phyloP scores from a whole-genome alignment of 2,888 invertebrate genomes.

The Drosophila percnosoma region DNA sequence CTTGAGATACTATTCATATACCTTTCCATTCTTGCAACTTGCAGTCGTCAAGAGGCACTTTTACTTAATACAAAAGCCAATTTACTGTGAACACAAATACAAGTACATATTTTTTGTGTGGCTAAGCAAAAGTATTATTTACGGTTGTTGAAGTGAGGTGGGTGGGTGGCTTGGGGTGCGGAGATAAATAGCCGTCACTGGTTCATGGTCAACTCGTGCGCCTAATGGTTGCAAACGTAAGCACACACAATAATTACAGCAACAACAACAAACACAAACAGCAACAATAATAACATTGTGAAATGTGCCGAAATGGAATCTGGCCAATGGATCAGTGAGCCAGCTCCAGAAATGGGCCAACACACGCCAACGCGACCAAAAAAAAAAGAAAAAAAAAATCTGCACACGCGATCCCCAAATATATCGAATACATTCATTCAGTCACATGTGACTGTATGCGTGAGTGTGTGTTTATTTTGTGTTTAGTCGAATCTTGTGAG shows the following conservation, averaged over 20 bases:
- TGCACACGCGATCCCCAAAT: conserved; percentile 69
- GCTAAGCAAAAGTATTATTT: conserved; percentile 49
- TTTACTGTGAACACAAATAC: conserved; percentile 11
- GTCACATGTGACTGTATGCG: conserved; percentile 3
- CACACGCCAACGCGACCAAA: conserved; percentile 67
- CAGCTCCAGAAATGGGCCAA: conserved; percentile 55
- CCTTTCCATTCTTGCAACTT: not conserved
- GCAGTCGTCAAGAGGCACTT: conserved; percentile 18
- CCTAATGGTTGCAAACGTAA: conserved; percentile 65
- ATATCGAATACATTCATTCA: conserved; percentile 33
- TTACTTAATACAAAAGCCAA: conserved; percentile 28
- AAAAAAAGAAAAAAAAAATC: conserved; percentile 29
- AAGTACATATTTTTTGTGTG: conserved; percentile 29
- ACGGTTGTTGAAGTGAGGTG: conserved; percentile 12
- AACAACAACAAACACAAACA: conserved; percentile 18
- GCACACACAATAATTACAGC: conserved; percentile 56
- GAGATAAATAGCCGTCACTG: conserved; percentile 53
- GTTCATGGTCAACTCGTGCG: conserved; percentile 78
- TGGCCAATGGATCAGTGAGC: conserved; percentile 73
- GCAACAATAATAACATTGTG: conserved; percentile 56
- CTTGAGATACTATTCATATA: not conserved
- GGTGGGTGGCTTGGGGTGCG: not conserved
- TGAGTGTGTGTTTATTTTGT: conserved; percentile 10
- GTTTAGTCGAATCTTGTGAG: conserved; percentile 15
- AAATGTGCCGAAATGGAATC: conserved; percentile 64